Conservation (phyloP, 1,140 invertebrate genomes). For the Platorchestia sp. region DNA sequence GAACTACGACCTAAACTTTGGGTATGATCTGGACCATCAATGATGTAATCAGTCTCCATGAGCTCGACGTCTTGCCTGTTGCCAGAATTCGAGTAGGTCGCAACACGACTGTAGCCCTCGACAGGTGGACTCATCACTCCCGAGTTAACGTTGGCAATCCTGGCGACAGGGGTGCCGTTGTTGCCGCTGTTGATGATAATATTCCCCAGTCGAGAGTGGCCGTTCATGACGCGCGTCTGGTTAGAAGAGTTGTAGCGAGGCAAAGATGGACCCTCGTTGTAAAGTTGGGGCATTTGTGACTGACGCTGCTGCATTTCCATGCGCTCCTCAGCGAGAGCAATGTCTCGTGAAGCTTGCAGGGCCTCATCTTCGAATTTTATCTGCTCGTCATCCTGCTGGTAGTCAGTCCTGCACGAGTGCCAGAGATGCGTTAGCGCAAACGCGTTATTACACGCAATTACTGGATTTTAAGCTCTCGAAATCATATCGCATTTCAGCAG, state of each 20-base stretch:
- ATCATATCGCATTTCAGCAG: neutral
- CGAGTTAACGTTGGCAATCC: neutral
- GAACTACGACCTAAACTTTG: neutral
- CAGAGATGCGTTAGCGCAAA: neutral
- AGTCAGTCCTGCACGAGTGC: neutral
- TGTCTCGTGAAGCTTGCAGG: constrained; percentile 21
- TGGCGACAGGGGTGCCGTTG: constrained; percentile 6
- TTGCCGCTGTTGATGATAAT: constrained; percentile 47
- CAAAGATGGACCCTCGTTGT: neutral
- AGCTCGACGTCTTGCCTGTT: constrained; percentile 19
- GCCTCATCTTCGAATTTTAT: constrained; percentile 33
- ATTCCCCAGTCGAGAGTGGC: constrained; percentile 19
- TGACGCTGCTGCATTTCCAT: constrained; percentile 23
- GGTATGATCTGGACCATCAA: neutral
- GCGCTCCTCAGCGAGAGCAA: constrained; percentile 15
- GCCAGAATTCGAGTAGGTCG: constrained; percentile 5
- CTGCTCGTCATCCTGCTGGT: constrained; percentile 32
- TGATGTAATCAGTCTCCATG: neutral
- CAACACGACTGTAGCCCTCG: neutral
- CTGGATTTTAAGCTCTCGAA: neutral
- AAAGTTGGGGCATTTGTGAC: neutral
- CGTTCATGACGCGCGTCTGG: neutral
- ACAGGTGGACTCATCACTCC: neutral
- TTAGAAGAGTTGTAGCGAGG: neutral
- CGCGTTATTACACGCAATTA: neutral